Base-by-base conservation (phyloP, 2,888 invertebrate genomes). In the Chrysolina oricalcia region DNA sequence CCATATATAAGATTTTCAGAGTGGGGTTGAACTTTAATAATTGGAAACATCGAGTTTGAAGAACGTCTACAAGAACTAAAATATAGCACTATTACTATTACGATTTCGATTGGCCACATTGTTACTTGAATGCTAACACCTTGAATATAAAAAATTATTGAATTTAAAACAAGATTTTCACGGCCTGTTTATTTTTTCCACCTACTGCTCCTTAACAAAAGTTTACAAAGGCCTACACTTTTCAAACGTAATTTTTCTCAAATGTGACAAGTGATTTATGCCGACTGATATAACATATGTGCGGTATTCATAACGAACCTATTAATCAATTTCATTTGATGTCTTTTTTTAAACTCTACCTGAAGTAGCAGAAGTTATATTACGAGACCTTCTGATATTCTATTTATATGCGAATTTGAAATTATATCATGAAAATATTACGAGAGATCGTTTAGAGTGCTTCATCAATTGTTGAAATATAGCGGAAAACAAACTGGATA, bases 301-400 rank as follows among this genome's bases (percentile, higher is more conserved):
- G 53, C 53, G 53, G 21, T 53, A 53, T 53, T 53, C 53, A 53
- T 53, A 53, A 53, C 23, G 11, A 0, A 53, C 11, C 19, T 53
- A 53, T 53, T 53, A 13, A 53, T 53, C 21, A 53, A 53, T 21
- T 13, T 19, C 5, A 19, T 43, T 19, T 53, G 21, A 53, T 53
- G 13, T 53, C 21, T 53, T 53, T 21, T 53, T 53, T 53, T 53
- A 53, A 53, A 53, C 23, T 35, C 6, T 13, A 53, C 53, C 53
- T 53, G 21, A 21, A 11, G 11, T 9, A 13, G 53, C 53, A 13
- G 13, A 19, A 0, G 17, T 1, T 19, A 19, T 13, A 21, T 19
- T 53, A 19, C 13, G 0, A 53, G 21, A 13, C 21, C 8, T 35
- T 35, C 35, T 35, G 35, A 53, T 19, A 10, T 19, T 50, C 21